These are phyloP conservation scores for Lasioglossum calceatum DNA, from an alignment of 2,888 invertebrate species.

Conservation along the genomic window DNA sequence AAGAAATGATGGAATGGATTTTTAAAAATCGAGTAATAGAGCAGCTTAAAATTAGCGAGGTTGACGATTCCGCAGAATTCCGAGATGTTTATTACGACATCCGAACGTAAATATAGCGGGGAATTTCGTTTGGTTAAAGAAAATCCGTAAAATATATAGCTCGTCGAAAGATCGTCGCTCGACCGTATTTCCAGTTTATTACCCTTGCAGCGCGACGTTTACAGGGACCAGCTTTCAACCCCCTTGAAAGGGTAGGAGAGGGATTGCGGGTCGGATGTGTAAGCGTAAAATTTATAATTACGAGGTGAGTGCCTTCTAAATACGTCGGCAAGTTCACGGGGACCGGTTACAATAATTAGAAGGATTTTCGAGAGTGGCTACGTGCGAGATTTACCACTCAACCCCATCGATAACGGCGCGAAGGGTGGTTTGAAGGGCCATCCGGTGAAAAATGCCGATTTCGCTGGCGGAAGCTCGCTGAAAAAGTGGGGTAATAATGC, in stretches of 20 bases:
- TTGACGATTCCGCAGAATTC: background rate
- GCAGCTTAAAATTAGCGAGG: background rate
- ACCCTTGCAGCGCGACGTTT: background rate
- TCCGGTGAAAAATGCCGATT: slow-evolving; percentile 58
- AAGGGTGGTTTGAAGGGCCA: slow-evolving; percentile 43
- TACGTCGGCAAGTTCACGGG: background rate
- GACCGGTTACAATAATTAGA: slow-evolving; percentile 41
- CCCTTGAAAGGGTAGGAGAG: background rate
- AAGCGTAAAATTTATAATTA: slow-evolving; percentile 45
- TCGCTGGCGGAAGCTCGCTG: slow-evolving; percentile 45
- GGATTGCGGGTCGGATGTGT: background rate
- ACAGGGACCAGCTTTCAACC: slow-evolving; percentile 21
- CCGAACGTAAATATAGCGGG: background rate
- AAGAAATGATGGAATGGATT: background rate
- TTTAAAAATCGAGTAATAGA: background rate
- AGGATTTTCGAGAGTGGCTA: slow-evolving; percentile 39
- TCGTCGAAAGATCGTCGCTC: background rate
- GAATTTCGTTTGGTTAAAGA: slow-evolving; percentile 2
- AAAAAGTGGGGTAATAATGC: slow-evolving; percentile 64
- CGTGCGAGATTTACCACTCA: slow-evolving; percentile 47
- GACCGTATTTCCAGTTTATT: slow-evolving; percentile 15
- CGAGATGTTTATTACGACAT: background rate
- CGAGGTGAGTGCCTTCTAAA: slow-evolving; percentile 24
- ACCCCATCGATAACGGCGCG: slow-evolving; percentile 29
- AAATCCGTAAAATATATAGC: slow-evolving; percentile 1